A percentile compares a stretch with the other conserved stretches of the same genome.
These are phyloP conservation scores for Heteromyza rotundicornis DNA, from an alignment of 2,888 invertebrate species.

Conservation along the genomic window DNA sequence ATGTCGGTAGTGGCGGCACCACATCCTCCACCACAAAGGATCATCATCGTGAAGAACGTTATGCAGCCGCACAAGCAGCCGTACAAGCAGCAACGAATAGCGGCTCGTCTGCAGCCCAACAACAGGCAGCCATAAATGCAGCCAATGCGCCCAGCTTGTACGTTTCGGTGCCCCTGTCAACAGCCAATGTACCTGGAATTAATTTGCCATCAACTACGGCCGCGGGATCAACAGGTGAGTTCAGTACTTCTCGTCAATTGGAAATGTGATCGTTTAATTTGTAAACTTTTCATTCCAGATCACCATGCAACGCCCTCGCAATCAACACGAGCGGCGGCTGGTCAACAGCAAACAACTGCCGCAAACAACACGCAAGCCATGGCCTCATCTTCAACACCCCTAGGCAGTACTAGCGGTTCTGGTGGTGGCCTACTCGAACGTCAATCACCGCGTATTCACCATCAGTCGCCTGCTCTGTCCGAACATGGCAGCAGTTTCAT, in stretches of 20 bases:
- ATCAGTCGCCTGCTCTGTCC: constrained; percentile 35
- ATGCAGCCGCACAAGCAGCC: constrained; percentile 38
- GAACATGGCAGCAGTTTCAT: constrained; percentile 25
- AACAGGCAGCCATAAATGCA: constrained; percentile 18
- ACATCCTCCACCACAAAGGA: constrained; percentile 24
- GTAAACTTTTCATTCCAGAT: constrained; percentile 26
- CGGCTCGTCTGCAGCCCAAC: constrained; percentile 21
- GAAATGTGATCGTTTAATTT: background rate
- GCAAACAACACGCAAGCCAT: constrained; percentile 10
- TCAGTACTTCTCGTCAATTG: constrained; percentile 17
- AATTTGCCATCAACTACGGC: constrained; percentile 54
- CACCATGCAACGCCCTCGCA: constrained; percentile 36
- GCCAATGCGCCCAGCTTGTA: constrained; percentile 65
- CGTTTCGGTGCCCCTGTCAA: constrained; percentile 70
- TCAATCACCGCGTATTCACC: constrained; percentile 44
- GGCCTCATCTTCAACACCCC: constrained; percentile 11
- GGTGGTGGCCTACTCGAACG: constrained; percentile 33
- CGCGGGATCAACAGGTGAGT: constrained; percentile 28
- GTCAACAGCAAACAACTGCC: constrained; percentile 27
- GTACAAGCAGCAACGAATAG: constrained; percentile 20
- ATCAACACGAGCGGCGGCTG: constrained; percentile 35
- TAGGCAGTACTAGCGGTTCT: constrained; percentile 13
- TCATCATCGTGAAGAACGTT: constrained; percentile 37
- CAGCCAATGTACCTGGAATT: constrained; percentile 63
- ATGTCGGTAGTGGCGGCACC: background rate